Percentiles rank a stretch among this genome's conserved stretches.
Conservation (phyloP, 2,888 invertebrate species). For the Aricia artaxerxes region DNA sequence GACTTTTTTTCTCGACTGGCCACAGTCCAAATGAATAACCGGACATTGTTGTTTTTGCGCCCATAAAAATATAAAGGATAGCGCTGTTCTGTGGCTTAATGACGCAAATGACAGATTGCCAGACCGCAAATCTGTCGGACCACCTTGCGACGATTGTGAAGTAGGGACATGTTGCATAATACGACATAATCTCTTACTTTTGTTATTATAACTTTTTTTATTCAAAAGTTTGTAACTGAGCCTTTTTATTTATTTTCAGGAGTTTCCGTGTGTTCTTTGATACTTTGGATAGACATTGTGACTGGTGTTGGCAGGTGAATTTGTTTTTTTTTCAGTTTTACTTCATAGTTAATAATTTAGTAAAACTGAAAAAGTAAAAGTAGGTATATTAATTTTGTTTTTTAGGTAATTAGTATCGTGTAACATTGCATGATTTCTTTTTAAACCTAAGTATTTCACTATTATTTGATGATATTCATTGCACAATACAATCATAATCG, state of each 20-base stretch:
- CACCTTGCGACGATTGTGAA: constrained; percentile 77
- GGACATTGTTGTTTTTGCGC: constrained; percentile 34
- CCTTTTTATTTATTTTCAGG: background rate
- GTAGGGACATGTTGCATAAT: constrained; percentile 77
- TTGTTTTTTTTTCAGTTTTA: no score
- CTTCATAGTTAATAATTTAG: no score
- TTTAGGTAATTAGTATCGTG: background rate
- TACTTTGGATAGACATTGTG: background rate
- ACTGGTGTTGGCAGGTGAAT: no score
- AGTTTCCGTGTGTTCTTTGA: background rate
- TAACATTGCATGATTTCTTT: background rate
- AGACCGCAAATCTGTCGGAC: constrained; percentile 80
- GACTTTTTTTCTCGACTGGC: constrained; percentile 46
- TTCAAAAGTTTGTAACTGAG: background rate
- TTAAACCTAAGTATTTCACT: no score
- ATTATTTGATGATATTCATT: background rate
- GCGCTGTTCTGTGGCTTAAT: constrained; percentile 44
- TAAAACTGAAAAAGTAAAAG: no score
- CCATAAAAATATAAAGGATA: constrained; percentile 15
- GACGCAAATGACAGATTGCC: constrained; percentile 46
- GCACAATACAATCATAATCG: background rate
- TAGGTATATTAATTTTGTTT: no score
- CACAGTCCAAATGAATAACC: constrained; percentile 47
- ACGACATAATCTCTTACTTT: constrained; percentile 71
- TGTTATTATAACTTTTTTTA: constrained; percentile 61